Conservation (phyloP, 2,888 invertebrate genomes). For the Urechis unicinctus region DNA sequence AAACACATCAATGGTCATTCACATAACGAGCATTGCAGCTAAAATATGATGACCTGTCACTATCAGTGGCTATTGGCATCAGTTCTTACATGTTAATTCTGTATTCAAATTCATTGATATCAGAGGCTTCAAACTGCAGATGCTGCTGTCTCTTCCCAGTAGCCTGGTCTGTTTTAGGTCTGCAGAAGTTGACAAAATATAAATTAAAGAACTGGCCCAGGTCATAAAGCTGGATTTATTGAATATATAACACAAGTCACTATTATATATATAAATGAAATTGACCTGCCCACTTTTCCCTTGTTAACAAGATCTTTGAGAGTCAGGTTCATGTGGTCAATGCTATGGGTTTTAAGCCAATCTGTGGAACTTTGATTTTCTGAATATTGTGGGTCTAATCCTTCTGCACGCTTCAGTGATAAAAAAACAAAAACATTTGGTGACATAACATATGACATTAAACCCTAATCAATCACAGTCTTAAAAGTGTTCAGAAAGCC, state of each 20-base stretch:
- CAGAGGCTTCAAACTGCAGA: slow-evolving; percentile 48
- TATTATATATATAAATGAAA: no score
- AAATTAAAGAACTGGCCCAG: no score
- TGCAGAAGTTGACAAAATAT: slow-evolving; percentile 4
- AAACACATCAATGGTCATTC: not conserved
- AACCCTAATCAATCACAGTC: no score
- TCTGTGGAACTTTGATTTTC: slow-evolving; percentile 44
- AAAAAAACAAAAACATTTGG: not conserved
- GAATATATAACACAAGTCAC: no score
- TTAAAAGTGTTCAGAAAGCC: no score
- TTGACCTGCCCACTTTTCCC: slow-evolving; percentile 15
- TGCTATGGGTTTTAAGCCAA: slow-evolving; percentile 44
- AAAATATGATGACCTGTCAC: no score
- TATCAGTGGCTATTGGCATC: no score
- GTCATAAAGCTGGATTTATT: no score
- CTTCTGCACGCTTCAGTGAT: slow-evolving; percentile 13
- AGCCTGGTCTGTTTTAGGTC: slow-evolving; percentile 26
- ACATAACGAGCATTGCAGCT: not conserved
- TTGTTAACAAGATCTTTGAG: slow-evolving; percentile 47
- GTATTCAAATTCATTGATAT: slow-evolving; percentile 51
- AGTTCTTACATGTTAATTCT: slow-evolving; percentile 33
- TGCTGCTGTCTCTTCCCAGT: slow-evolving; percentile 46
- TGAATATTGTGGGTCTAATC: slow-evolving; percentile 20
- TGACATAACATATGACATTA: not conserved
- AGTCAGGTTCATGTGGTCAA: slow-evolving; percentile 40